Base-by-base conservation (phyloP, 2,888 invertebrate species). In the Resseliella maxima region DNA sequence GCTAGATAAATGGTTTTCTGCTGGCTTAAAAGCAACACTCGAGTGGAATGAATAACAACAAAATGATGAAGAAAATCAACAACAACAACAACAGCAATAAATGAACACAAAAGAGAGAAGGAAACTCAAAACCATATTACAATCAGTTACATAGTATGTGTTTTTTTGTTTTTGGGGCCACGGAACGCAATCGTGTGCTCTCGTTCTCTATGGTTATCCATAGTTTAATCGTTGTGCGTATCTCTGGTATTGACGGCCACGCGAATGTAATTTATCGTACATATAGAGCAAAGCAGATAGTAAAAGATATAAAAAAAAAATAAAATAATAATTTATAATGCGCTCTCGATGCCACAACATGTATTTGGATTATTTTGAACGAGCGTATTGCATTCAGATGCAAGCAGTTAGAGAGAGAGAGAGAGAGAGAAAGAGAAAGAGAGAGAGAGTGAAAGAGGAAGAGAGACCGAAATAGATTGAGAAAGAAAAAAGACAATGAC, bases 231-330 rank as follows among this genome's bases (percentile, higher is more conserved):
- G 12, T n/a, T 83, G 64, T 27, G 81, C 59, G 59, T 59, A 59
- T 83, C 2, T 81, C 21, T 38, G 38, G 24, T 83, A 83, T 83
- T 83, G 83, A 38, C 38, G 83, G 38, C 83, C 83, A 83, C 83
- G 83, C 83, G 83, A 64, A 59, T 83, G 38, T 83, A 83, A 38
- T 38, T 38, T 83, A 72, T 72, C 72, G 72, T 72, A 31, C 72
- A 72, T 72, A 72, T 72, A 72, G 72, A 72, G 72, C 59, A 59
- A 12, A 59, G 59, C 72, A 72, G 72, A 35, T 31, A 72, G 72
- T 31, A 31, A 72, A 35, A 31, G 35, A 72, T 72, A 72, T 35
- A 72, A 72, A 31, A 72, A 35, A 31, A 18, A 72, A 31, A 72
- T 35, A 72, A 72, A 83, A n/a, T 83, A 83, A 83, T 38, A 83